Base-by-base conservation (phyloP, 64 coral and sea anemone species). In the Hydrozoanthus tunicans region DNA sequence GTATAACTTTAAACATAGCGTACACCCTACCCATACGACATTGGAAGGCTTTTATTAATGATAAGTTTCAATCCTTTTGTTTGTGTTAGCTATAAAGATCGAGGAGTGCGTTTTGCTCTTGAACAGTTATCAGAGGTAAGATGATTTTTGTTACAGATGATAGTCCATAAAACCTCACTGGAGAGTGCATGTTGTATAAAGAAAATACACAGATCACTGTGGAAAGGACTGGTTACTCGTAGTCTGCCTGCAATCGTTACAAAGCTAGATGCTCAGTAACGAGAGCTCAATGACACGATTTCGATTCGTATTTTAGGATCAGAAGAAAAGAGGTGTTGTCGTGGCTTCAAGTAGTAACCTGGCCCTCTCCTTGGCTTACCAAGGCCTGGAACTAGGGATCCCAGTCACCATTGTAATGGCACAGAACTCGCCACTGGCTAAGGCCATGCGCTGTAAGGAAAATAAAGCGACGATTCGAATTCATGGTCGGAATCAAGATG, bases 361-460 rank as follows among this genome's bases (percentile, higher is more conserved):
- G 0, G 84, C 68, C 24, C 55, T 88, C 5, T 72, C 84, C 9
- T 59, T 88, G 56, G 84, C 84, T 3, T 52, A 24, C 6, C 84
- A 88, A 26, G 84, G 84, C 5, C 11, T 3, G 6, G 84, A 88
- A 5, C 68, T 88, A 74, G 84, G 84, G 15, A 74, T 88, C 56
- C 84, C 84, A 1, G 84, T 88, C 23, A 88, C 84, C 68, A 59
- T 88, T 6, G 84, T 88, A 43, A 88, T 88, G 84, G 9, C 84
- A n/a, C n/a, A 75, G 68, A 43, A 75, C 69, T 88, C 84, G 23
- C 69, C 68, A 1, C 6, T 88, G 25, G 43, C 25, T 10, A 88
- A 52, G 12, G 68, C 84, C 23, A 7, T 74, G 56, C 69, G 68
- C 0, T 88, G 84, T 14, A 88, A 73, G 27, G 55, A 88, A 10